These are phyloP conservation scores for Autographa pulchrina DNA, from an alignment of 2,888 invertebrate species.

Conservation along the genomic window DNA sequence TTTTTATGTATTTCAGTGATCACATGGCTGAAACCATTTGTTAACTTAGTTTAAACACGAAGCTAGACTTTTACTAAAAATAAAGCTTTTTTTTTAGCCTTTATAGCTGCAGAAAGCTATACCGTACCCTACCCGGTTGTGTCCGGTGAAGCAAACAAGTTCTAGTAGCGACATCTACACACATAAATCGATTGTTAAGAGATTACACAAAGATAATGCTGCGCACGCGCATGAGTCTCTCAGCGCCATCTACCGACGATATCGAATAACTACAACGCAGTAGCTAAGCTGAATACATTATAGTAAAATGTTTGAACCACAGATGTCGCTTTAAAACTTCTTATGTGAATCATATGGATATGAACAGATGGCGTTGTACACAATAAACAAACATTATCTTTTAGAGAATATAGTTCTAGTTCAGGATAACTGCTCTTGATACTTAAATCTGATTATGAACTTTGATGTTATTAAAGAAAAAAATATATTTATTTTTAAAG, in stretches of 20 bases:
- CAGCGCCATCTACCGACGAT: slow-evolving; percentile 38
- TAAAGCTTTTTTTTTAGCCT: no score
- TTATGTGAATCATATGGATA: neutral
- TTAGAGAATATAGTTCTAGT: no score
- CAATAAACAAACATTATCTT: no score
- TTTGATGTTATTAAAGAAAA: no score
- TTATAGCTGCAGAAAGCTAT: no score
- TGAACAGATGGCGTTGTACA: slow-evolving; percentile 52
- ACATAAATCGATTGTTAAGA: neutral
- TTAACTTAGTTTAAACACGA: no score
- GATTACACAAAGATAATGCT: neutral
- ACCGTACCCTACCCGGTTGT: no score
- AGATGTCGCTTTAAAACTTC: slow-evolving; percentile 21
- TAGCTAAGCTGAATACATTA: neutral
- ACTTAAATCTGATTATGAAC: no score
- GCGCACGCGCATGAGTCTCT: neutral
- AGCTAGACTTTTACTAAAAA: no score
- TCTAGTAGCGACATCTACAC: slow-evolving; percentile 18
- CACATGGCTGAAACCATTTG: neutral
- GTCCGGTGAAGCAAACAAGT: no score
- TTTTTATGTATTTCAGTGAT: neutral
- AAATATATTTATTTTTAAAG: no score
- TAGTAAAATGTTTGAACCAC: neutral
- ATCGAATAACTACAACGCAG: neutral
- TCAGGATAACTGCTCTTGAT: no score